phyloP scores from a whole-genome alignment of 1,140 invertebrate genomes.

The Berghia stephanieae region DNA sequence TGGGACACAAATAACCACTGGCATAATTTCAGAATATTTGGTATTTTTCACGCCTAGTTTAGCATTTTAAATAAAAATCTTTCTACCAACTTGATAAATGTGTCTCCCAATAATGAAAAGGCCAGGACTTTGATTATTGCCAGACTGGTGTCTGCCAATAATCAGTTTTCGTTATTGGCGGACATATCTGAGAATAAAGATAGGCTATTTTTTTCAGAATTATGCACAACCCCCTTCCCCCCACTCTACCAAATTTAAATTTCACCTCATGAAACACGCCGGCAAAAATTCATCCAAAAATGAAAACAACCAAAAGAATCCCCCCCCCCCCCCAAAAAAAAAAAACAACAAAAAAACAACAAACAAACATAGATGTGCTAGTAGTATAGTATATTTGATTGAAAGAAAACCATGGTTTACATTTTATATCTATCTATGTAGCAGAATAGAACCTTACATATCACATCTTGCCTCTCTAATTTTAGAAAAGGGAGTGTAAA shows the following conservation, averaged over 20 bases:
- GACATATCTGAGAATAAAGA: too few species aligned
- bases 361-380: not conserved
- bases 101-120: too few species aligned
- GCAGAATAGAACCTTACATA: not conserved
- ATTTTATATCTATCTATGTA: not conserved
- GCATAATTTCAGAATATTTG: too few species aligned
- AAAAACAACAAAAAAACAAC: not conserved
- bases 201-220: not conserved
- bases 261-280: not conserved
- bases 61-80: too few species aligned
- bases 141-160: too few species aligned
- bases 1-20: too few species aligned
- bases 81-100: too few species aligned
- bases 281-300: not conserved
- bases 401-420: too few species aligned
- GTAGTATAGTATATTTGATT: not conserved
- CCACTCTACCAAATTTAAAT: not conserved
- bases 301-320: not conserved
- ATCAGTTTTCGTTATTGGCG: too few species aligned
- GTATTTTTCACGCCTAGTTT: too few species aligned
- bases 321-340: not conserved
- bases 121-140: too few species aligned
- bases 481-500: not conserved
- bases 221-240: not conserved
- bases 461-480: not conserved